Base-by-base conservation (phyloP, 2,113 vertebrate species). In the Atrichornis clamosus region DNA sequence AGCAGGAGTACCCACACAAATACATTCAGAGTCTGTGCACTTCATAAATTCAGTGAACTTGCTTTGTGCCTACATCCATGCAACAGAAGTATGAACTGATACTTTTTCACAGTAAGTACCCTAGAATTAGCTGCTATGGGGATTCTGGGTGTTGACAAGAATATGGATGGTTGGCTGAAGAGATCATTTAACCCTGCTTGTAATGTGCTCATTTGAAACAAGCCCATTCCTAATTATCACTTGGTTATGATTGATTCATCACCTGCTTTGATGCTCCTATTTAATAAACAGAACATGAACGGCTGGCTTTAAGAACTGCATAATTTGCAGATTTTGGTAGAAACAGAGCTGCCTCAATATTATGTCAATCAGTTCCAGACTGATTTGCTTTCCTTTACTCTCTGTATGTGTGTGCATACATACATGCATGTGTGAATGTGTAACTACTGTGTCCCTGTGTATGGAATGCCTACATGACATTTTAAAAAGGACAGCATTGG, bases 151-250 rank as follows among this genome's bases (percentile, higher is more conserved):
- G 56, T 83, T 94, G 94, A 93, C 76, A 91, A 82, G 78, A 88
- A 90, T 88, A 95, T 0, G 4, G 72, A 22, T 72, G 50, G 76
- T 23, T 93, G 82, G 84, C 65, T 94, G 76, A 95, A 93, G 84
- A 93, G 93, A 94, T 95, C 81, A 94, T 93, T 97, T 96, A 95
- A 89, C 65, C 76, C 41, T 84, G 50, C 17, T 75, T 90, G 52
- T 92, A 95, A 96, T 83, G 69, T 96, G 44, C 69, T 94, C 37
- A 79, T 90, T 96, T 96, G 84, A 96, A 96, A 94, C 55, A 94
- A 91, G 44, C 59, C 63, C 3, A 23, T 47, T 96, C 75, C 50
- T 95, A 97, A 96, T 93, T 97, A 96, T 95, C 72, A 82, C 82
- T 95, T 96, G 69, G 72, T 91, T 96, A 76, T 89, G 82, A 94